A percentile compares a stretch with the other conserved stretches of the same genome.
These are phyloP conservation scores for Acanthis flammea DNA, from an alignment of 2,797 vertebrate genomes.

Conservation along the genomic window DNA sequence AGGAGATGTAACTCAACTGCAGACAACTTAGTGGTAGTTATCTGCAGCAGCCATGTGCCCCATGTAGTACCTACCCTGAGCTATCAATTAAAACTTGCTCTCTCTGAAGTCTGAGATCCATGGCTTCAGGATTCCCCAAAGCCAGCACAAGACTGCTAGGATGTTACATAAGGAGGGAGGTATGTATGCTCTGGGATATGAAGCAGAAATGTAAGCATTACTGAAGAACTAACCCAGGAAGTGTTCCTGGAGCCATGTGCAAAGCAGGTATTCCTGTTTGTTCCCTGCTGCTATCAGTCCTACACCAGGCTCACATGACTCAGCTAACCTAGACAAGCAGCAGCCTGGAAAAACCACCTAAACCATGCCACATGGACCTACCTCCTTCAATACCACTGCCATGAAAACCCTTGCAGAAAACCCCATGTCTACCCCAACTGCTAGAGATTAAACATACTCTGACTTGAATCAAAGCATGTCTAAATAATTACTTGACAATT, in stretches of 20 bases:
- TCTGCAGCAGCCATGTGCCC: not conserved
- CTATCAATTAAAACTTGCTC: not conserved
- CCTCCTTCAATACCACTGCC: not conserved
- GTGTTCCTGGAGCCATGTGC: not conserved
- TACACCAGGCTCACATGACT: rapidly evolving
- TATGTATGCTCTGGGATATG: not conserved
- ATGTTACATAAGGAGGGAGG: not conserved
- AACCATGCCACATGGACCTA: not conserved
- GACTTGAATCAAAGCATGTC: not conserved
- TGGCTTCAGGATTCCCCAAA: not conserved
- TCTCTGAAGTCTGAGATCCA: not conserved
- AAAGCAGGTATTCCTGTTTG: not conserved
- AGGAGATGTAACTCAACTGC: not conserved
- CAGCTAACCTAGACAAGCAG: not conserved
- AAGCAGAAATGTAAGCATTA: not conserved
- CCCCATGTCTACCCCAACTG: not conserved
- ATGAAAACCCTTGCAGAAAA: not conserved
- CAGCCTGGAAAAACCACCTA: not conserved
- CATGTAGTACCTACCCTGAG: not conserved
- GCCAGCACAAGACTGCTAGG: not conserved
- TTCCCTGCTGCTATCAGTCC: not conserved
- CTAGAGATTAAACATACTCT: not conserved
- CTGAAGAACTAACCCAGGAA: not conserved
- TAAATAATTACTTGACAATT: not conserved
- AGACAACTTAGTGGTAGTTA: not conserved